phyloP scores from a whole-genome alignment of 1,140 invertebrate species.

The Drosophila ohnishii region DNA sequence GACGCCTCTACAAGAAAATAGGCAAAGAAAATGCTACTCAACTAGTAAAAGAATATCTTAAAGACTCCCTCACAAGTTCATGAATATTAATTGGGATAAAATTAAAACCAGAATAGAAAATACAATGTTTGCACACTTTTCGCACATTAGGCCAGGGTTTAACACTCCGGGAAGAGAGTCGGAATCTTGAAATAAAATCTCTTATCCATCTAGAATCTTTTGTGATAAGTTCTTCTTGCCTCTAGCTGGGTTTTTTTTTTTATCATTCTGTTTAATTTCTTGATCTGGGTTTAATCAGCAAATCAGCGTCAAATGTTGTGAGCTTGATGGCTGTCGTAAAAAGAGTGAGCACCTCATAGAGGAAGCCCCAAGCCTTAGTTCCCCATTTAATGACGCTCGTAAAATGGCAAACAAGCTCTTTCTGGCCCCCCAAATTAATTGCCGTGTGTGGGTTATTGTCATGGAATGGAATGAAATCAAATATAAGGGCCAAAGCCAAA shows the following conservation, averaged over 20 bases:
- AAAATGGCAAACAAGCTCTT: slow-evolving; percentile 60
- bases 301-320: slow-evolving; percentile 63
- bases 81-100: slow-evolving; percentile 63
- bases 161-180: slow-evolving; percentile 34
- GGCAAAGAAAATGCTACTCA: not conserved
- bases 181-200: slow-evolving; percentile 11
- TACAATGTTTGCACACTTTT: slow-evolving; percentile 66
- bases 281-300: slow-evolving; percentile 33
- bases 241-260: slow-evolving; percentile 18
- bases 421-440: slow-evolving; percentile 47
- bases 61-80: slow-evolving; percentile 29
- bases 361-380: slow-evolving; percentile 7
- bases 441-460: slow-evolving; percentile 39
- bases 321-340: slow-evolving; percentile 64
- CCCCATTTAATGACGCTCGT: slow-evolving; percentile 54
- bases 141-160: slow-evolving; percentile 64
- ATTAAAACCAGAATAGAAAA: slow-evolving; percentile 47
- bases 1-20: slow-evolving; percentile 27
- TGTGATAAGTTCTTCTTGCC: slow-evolving; percentile 44
- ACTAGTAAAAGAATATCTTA: not conserved
- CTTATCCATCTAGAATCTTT: slow-evolving; percentile 18
- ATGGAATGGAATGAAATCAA: slow-evolving; percentile 26
- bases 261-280: slow-evolving; percentile 30
- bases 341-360: slow-evolving; percentile 18
- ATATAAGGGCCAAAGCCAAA: slow-evolving; percentile 22